Evolutionary conservation across 2,797 vertebrate species (phyloP).

Genomic region (Huso huso): DNA sequence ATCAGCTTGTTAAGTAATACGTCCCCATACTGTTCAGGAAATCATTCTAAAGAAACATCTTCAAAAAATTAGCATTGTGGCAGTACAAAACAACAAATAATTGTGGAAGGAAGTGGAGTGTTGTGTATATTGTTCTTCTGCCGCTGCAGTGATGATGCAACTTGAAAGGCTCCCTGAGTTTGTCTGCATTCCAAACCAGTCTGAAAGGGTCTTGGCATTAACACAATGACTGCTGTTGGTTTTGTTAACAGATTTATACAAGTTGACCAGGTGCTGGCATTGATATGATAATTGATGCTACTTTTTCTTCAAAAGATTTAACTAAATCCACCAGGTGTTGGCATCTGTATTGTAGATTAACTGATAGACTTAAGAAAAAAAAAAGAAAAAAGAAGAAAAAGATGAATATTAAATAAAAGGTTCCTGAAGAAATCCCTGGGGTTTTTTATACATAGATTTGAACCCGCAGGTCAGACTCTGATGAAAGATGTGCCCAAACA

Average conservation of each 20-base stretch:
- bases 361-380: neutral
- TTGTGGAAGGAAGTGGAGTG: neutral
- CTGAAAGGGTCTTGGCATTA: neutral
- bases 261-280: neutral
- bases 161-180: neutral
- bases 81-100: neutral
- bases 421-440: no score
- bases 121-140: neutral
- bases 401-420: slow-evolving; percentile 2
- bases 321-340: neutral
- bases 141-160: neutral
- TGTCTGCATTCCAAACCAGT: neutral
- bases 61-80: neutral
- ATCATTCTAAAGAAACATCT: neutral
- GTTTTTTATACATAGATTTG: no score
- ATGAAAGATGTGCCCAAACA: no score
- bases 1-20: no score
- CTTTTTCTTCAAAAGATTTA: neutral
- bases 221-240: neutral
- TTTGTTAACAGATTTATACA: neutral
- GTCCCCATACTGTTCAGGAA: neutral
- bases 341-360: neutral
- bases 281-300: slow-evolving; percentile 2
- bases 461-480: no score
- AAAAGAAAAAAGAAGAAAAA: neutral